Evolutionary conservation across 1,140 invertebrate species (phyloP), one percentile per base, ranked within the genome.

Genomic region (Chironomus tepperi): DNA sequence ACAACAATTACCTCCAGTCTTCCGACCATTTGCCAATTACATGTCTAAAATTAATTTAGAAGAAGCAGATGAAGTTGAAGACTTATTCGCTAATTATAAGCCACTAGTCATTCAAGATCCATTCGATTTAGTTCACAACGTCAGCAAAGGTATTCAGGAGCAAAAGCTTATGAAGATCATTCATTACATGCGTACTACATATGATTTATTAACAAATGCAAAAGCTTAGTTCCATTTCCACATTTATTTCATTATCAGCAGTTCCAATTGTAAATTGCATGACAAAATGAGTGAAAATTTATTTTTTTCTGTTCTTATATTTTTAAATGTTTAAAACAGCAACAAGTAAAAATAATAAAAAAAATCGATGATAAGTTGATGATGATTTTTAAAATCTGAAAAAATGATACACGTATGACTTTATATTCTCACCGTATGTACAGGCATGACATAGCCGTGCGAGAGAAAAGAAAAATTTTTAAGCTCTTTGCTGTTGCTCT

Each of bases 81-180:
- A 70, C 10, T 18, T 70, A 7, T 70, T 70, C 7, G 16, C 65
- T 0, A 70, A 70, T 70, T 19, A 21, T 18, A 70, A 70, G 10
- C 19, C 65, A 18, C 16, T 70, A 10, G 65, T 70, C 65, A 19
- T 70, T 70, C 65, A 70, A 19, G 65, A 70, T 70, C 65, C 65
- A 18, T 70, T 70, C 7, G 65, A 70, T 18, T 21, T 70, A 8
- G 9, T 18, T 21, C 65, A 70, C 7, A 70, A 70, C 19, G 19
- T 70, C 6, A 5, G 15, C 2, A 70, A 70, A 70, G 65, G 65
- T 19, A 18, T 70, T 18, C 65, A 70, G 10, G 65, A 18, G 0
- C 16, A 18, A 70, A 70, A 70, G 12, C 47, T 57, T 15, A 12
- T 57, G 12, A 57, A 57, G 3, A 57, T 57, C 12, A 57, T 57